Conservation (phyloP, 2,797 vertebrate genomes). For the Heterohyrax brucei region DNA sequence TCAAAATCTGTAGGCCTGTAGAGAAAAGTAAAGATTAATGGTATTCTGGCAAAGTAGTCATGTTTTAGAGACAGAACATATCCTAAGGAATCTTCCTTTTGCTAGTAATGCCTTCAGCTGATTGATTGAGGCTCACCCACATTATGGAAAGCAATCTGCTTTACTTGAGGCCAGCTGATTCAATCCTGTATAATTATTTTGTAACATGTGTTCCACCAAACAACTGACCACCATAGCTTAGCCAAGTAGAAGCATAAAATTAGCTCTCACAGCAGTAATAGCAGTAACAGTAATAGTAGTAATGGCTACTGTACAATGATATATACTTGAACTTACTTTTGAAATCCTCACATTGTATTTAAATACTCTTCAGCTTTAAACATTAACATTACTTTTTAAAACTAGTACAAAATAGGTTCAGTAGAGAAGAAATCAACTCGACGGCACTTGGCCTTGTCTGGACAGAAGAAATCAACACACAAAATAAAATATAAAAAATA, state of each 20-base stretch:
- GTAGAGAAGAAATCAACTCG: background rate
- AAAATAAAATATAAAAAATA: background rate
- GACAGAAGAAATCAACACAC: background rate
- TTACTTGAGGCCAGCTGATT: background rate
- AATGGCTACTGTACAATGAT: background rate
- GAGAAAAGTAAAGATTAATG: too few species aligned
- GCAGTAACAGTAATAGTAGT: background rate
- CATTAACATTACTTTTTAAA: background rate
- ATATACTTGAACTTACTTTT: background rate
- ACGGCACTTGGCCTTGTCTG: too few species aligned
- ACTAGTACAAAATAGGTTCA: background rate
- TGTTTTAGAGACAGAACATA: too few species aligned
- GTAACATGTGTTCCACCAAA: background rate
- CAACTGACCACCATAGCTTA: background rate
- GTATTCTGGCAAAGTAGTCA: too few species aligned
- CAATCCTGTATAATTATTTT: background rate
- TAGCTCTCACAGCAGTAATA: background rate
- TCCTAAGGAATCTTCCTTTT: background rate
- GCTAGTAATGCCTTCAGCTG: background rate
- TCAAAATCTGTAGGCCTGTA: too few species aligned
- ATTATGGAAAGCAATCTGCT: background rate
- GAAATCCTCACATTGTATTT: background rate
- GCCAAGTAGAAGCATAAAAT: background rate
- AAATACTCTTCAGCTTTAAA: background rate
- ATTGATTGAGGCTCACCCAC: background rate